A percentile compares a stretch with the other conserved stretches of the same genome.
These are phyloP conservation scores for Rhabdomys dilectus DNA, from an alignment of 2,113 vertebrate species.

Conservation along the genomic window DNA sequence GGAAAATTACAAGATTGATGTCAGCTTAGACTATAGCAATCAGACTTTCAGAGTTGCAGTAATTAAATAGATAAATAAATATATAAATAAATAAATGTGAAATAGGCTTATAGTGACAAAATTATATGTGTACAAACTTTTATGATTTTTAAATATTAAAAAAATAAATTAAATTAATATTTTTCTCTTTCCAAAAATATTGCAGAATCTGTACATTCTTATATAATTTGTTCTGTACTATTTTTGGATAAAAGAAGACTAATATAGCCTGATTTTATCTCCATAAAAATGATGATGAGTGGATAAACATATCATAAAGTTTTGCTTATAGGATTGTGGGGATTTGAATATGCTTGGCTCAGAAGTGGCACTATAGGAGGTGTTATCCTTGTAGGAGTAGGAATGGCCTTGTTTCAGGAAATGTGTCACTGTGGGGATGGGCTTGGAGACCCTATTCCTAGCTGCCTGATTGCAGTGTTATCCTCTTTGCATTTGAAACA, in stretches of 20 bases:
- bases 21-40: neutral
- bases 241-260: neutral
- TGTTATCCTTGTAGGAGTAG: too few relatives aligned
- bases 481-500: too few relatives aligned
- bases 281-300: neutral
- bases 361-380: too few relatives aligned
- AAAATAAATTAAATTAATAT: neutral
- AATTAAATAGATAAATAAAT: too few relatives aligned
- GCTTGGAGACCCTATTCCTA: too few relatives aligned
- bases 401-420: too few relatives aligned
- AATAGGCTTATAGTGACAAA: too few relatives aligned
- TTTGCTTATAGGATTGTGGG: neutral
- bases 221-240: neutral
- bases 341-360: too few relatives aligned
- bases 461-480: too few relatives aligned
- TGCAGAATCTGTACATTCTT: neutral
- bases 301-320: neutral
- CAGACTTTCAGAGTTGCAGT: too few relatives aligned
- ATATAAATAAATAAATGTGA: too few relatives aligned
- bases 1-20: neutral
- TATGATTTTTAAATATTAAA: neutral
- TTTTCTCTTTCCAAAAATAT: neutral
- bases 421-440: too few relatives aligned
- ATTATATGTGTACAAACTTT: neutral
- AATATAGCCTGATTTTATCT: neutral